Evolutionary conservation across 2,888 invertebrate species (phyloP), one percentile per base, ranked within the genome.

Genomic region (Neoaliturus tenellus): DNA sequence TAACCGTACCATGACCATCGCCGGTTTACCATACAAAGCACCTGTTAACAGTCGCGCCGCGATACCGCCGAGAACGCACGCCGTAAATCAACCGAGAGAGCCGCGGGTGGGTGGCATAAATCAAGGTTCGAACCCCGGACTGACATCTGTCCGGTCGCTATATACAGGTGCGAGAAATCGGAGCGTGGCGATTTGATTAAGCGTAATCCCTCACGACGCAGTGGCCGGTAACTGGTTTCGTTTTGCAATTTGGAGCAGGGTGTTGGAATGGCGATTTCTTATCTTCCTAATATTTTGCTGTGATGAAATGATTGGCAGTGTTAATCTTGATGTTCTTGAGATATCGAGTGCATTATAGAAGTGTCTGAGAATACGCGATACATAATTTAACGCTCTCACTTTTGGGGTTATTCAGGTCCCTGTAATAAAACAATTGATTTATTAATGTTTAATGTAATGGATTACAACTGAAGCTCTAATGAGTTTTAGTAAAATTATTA

Each of bases 1-100:
- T 44, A 44, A 44, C 44, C 51, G 25, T 25, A 62, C 62, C 62
- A 31, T 62, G 31, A 62, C 62, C 62, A 31, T 31, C 17, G 62
- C 62, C 62, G 55, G 62, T 62, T 62, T 62, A 62, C 62, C 62
- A 62, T 62, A 62, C 62, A 62, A 28, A 62, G 62, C 62, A 62
- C 62, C 62, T 31, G 62, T 51, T 51, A 51, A 62, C 62, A 8
- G 28, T 14, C 28, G 28, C 28, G 14, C 62, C 62, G 31, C 62
- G 62, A 23, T 8, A 20, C 14, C 3, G 28, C 17, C 1, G 62
- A 3, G 62, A 28, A 20, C 10, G 62, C n/a, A n/a, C 28, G 62
- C 12, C 62, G 62, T 62, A 62, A 62, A 62, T 62, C 62, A 62
- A 62, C 62, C 62, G 6, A 48, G 62, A 28, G 28, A 14, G 62